A percentile compares a stretch with the other conserved stretches of the same genome.
Conservation (phyloP, 23 tunicate genomes). For the Halocynthia roretzi region DNA sequence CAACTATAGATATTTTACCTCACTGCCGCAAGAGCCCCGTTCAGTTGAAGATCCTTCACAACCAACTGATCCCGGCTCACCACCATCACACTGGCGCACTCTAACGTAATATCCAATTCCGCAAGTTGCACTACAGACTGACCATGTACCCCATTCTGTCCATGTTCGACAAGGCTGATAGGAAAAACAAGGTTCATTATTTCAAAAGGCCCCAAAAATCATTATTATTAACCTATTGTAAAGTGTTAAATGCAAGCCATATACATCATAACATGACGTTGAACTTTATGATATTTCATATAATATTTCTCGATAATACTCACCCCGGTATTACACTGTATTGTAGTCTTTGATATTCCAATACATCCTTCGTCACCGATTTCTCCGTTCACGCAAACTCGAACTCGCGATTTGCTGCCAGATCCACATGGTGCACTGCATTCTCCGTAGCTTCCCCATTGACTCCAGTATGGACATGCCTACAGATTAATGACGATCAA, state of each 20-base stretch:
- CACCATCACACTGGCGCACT: constrained; percentile 14
- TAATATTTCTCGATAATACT: not conserved
- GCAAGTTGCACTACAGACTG: constrained; percentile 59
- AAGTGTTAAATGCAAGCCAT: not conserved
- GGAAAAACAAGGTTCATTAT: not conserved
- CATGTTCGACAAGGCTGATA: constrained; percentile 64
- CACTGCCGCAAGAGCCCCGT: constrained; percentile 14
- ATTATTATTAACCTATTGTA: too few relatives aligned
- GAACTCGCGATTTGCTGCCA: constrained; percentile 36
- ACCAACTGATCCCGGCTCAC: constrained; percentile 16
- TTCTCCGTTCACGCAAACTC: constrained; percentile 71
- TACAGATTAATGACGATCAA: constrained; percentile 9
- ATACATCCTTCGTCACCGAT: constrained; percentile 53
- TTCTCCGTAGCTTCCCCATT: constrained; percentile 58
- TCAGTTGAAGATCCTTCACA: constrained; percentile 22
- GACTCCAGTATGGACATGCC: constrained; percentile 68
- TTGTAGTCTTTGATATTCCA: constrained; percentile 35
- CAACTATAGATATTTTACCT: not conserved
- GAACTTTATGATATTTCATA: not conserved
- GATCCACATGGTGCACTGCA: constrained; percentile 63
- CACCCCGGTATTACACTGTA: constrained; percentile 34
- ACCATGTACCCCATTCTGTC: constrained; percentile 66
- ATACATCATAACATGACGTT: not conserved
- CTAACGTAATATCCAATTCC: constrained; percentile 38
- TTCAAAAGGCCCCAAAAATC: not conserved